Conservation (phyloP, 2,797 vertebrate genomes). For the Myoxocephalus aenaeus region DNA sequence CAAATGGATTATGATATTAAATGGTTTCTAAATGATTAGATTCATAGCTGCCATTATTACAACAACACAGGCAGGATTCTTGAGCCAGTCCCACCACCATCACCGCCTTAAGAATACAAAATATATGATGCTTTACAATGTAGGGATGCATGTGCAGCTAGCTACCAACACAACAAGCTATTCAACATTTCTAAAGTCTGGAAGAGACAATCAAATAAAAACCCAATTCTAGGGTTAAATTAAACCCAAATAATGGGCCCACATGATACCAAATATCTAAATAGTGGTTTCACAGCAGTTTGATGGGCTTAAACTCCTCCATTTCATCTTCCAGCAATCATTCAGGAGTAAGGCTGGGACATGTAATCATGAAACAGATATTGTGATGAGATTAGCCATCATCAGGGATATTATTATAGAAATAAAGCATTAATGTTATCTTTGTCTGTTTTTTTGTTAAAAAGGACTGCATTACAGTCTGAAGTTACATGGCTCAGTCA, state of each 20-base stretch:
- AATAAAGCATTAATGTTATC: slow-evolving; percentile 12
- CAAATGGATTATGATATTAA: not conserved
- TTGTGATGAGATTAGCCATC: slow-evolving; percentile 8
- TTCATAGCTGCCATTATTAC: slow-evolving; percentile 7
- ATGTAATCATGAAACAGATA: slow-evolving; percentile 24
- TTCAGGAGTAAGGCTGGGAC: slow-evolving; percentile 21
- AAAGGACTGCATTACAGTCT: not conserved
- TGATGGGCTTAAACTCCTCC: slow-evolving; percentile 17
- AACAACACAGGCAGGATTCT: not conserved
- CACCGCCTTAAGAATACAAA: not conserved
- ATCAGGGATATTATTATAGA: slow-evolving; percentile 15
- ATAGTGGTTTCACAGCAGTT: slow-evolving; percentile 25
- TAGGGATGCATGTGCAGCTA: slow-evolving; percentile 3
- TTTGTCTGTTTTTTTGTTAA: not conserved
- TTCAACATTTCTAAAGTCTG: slow-evolving; percentile 6
- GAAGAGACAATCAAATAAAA: slow-evolving; percentile 1
- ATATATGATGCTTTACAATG: not conserved
- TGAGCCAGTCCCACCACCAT: not conserved
- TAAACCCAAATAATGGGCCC: slow-evolving; percentile 19
- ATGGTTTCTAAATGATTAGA: slow-evolving; percentile 18
- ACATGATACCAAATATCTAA: slow-evolving; percentile 29
- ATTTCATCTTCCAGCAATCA: slow-evolving; percentile 30
- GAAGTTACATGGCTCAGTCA: not conserved
- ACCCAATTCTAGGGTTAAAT: slow-evolving; percentile 10
- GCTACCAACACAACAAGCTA: too few relatives aligned